These are phyloP conservation scores for Antigone vipio DNA, from an alignment of 2,113 vertebrate genomes.

Conservation along the genomic window DNA sequence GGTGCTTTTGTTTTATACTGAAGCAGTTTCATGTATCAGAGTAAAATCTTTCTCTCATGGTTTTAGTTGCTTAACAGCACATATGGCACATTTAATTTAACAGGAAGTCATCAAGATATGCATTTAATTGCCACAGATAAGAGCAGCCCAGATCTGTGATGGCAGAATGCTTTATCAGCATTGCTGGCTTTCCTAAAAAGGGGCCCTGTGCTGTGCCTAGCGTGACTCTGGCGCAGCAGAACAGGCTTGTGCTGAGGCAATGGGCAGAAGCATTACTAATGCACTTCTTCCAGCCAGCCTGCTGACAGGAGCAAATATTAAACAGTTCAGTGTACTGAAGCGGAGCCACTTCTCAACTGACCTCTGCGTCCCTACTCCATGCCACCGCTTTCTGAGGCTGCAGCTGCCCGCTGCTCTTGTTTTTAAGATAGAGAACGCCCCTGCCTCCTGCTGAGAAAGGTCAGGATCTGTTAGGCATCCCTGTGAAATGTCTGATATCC, in stretches of 20 bases:
- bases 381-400: neutral
- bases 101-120: neutral
- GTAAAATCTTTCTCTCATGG: neutral
- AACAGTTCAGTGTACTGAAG: neutral
- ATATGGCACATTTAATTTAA: neutral
- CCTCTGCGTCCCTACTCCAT: neutral
- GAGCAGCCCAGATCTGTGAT: neutral
- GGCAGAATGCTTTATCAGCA: conserved; percentile 11
- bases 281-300: conserved; percentile 7
- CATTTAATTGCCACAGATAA: conserved; percentile 15
- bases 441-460: neutral
- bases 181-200: conserved; percentile 11
- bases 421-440: neutral
- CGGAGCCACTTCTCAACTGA: neutral
- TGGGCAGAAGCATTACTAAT: neutral
- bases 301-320: conserved; percentile 17
- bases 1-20: conserved; percentile 7
- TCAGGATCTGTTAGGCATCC: neutral
- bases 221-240: neutral
- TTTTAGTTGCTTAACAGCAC: neutral
- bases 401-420: neutral
- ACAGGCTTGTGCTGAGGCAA: conserved; percentile 9
- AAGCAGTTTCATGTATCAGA: neutral
- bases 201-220: neutral
- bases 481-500: neutral